Base-by-base conservation (phyloP, 2,797 vertebrate genomes). In the Carapus acus region DNA sequence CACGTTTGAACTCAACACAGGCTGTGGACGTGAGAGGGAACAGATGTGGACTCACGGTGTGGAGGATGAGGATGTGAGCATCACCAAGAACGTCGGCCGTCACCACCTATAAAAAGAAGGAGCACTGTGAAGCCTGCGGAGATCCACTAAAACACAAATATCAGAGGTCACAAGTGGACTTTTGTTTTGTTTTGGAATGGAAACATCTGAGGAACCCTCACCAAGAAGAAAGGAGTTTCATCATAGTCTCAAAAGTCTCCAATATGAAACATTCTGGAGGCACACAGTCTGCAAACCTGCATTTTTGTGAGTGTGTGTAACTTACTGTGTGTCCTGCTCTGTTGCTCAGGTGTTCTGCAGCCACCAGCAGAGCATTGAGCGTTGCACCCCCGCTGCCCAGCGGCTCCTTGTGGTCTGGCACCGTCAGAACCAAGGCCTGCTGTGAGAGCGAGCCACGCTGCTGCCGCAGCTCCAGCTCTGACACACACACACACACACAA, bases 321-420 rank as follows among this genome's bases (percentile, higher is more conserved):
- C 70, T 89, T 75, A 96, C 95, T 0, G 91, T 94, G 76, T 83
- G 83, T 38, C 93, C 93, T 0, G 88, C 90, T 23, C 80, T 78
- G 62, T 88, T 90, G 42, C 94, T 97, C 79, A 97, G 89, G 71
- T 96, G 92, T 49, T 97, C 95, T 0, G 93, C 91, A 0, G 92
- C 93, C 49, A 96, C 93, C 72, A 98, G 84, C 65, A 98, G 76
- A 1, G 93, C 94, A 2, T 97, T 97, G 56, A 97, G 89, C 0
- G 94, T 96, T 11, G 93, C 95, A 9, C 95, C 95, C 0, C 95
- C 95, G 0, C 95, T 97, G 67, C 95, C 94, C 62, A 94, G 78
- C 0, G 69, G 80, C 7, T 78, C 81, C 81, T 89, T 86, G 0
- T 92, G 91, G 70, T 97, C 95, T 56, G 86, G 82, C 15, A 97